A percentile compares a stretch with the other conserved stretches of the same genome.
phyloP scores from a whole-genome alignment of 1,140 invertebrate genomes.

The Octopus sinensis region DNA sequence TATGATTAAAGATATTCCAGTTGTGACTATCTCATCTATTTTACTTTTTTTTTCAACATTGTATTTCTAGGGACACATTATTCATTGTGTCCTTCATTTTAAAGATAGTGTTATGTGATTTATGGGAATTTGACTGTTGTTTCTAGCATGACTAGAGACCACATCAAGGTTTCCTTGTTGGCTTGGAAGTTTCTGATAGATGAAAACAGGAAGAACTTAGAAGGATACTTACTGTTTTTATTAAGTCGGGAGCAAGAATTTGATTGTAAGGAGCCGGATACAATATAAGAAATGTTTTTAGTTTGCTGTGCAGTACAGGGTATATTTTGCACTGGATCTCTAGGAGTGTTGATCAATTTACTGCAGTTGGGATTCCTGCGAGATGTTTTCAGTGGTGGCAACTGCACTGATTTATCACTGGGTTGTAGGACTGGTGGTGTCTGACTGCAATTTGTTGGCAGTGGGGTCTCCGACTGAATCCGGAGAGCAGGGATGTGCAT shows the following conservation, averaged over 20 bases:
- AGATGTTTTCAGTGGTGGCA: constrained; percentile 31
- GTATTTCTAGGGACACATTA: too few relatives aligned
- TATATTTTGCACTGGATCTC: neutral
- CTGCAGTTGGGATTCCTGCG: constrained; percentile 31
- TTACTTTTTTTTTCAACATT: too few relatives aligned
- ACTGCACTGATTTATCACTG: constrained; percentile 22
- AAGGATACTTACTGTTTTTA: constrained; percentile 10
- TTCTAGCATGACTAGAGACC: too few relatives aligned
- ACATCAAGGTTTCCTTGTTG: too few relatives aligned
- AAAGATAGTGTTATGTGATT: too few relatives aligned
- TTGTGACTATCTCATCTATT: too few relatives aligned
- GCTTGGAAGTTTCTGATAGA: too few relatives aligned
- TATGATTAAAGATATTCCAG: too few relatives aligned
- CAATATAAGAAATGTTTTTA: neutral
- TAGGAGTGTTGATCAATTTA: constrained; percentile 23
- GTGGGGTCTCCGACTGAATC: constrained; percentile 45
- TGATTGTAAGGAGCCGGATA: neutral
- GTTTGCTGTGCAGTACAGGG: neutral
- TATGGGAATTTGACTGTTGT: too few relatives aligned
- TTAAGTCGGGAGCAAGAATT: neutral
- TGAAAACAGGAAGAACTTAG: too few relatives aligned
- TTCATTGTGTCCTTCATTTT: too few relatives aligned
- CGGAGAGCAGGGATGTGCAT: constrained; percentile 36
- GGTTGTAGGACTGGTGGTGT: constrained; percentile 36
- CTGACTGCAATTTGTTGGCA: constrained; percentile 32